These are phyloP conservation scores for Chromobotia macracanthus DNA, from an alignment of 2,797 vertebrate species.

Conservation along the genomic window DNA sequence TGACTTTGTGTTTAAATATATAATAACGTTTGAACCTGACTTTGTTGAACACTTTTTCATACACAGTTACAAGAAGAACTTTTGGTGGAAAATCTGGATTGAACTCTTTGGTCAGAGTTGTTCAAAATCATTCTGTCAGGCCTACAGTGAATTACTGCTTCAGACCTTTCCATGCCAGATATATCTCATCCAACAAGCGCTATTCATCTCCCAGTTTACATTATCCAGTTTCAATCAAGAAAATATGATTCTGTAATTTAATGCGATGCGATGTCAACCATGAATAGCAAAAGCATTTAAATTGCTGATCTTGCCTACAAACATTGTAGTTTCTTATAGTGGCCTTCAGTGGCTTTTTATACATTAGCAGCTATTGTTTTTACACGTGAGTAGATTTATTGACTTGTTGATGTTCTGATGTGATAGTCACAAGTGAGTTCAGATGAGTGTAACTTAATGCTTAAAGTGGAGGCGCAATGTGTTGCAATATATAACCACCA, in stretches of 20 bases:
- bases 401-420: slow-evolving; percentile 31
- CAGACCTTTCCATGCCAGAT: neutral
- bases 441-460: slow-evolving; percentile 37
- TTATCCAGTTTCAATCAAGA: neutral
- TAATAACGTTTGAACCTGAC: too few relatives aligned
- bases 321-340: slow-evolving; percentile 1
- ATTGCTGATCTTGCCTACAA: neutral
- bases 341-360: slow-evolving; percentile 1
- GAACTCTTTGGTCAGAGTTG: neutral
- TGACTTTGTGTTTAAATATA: too few relatives aligned
- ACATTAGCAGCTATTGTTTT: slow-evolving; percentile 1
- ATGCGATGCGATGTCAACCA: neutral
- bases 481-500: slow-evolving; percentile 45
- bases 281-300: neutral
- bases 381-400: slow-evolving; percentile 14
- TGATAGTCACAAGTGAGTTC: slow-evolving; percentile 48
- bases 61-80: too few relatives aligned
- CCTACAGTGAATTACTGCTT: neutral
- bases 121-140: neutral
- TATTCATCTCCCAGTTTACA: neutral
- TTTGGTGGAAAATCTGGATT: neutral
- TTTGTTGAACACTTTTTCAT: neutral
- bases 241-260: neutral
- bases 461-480: slow-evolving; percentile 20
- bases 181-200: neutral